A percentile compares a stretch with the other conserved stretches of the same genome.
Evolutionary conservation across 1,140 invertebrate species (phyloP).

Genomic region (Helicoverpa armigera): DNA sequence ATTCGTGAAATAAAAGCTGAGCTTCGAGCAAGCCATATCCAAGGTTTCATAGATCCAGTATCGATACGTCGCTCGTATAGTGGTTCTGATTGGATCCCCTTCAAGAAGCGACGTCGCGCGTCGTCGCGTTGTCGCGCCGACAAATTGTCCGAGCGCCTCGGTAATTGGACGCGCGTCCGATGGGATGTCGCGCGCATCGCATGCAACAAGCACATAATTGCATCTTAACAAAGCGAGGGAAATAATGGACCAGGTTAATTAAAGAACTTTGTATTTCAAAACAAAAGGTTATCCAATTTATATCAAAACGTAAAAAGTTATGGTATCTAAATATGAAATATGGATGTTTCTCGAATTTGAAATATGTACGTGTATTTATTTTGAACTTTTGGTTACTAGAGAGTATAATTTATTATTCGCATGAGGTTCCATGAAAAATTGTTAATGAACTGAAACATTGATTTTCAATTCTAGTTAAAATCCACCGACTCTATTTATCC

Average conservation of each 20-base stretch:
- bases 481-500: too few species aligned
- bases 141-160: conserved; percentile 24
- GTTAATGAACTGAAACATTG: too few species aligned
- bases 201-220: background rate
- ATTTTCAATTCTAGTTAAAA: too few species aligned
- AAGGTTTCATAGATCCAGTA: background rate
- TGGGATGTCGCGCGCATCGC: conserved; percentile 22
- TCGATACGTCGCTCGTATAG: conserved; percentile 40
- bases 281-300: background rate
- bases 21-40: background rate
- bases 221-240: too few species aligned
- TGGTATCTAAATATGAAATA: too few species aligned
- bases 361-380: too few species aligned
- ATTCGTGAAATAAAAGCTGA: too few species aligned
- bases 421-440: too few species aligned
- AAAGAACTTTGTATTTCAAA: background rate
- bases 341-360: too few species aligned
- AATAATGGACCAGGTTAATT: conserved; percentile 1
- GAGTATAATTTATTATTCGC: too few species aligned
- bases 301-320: too few species aligned
- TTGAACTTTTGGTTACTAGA: too few species aligned
- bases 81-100: conserved; percentile 40
- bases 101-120: conserved; percentile 32
- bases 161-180: conserved; percentile 38
- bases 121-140: conserved; percentile 2